Evolutionary conservation across 2,888 invertebrate genomes (phyloP).

Genomic region (Crepidodera aurea): DNA sequence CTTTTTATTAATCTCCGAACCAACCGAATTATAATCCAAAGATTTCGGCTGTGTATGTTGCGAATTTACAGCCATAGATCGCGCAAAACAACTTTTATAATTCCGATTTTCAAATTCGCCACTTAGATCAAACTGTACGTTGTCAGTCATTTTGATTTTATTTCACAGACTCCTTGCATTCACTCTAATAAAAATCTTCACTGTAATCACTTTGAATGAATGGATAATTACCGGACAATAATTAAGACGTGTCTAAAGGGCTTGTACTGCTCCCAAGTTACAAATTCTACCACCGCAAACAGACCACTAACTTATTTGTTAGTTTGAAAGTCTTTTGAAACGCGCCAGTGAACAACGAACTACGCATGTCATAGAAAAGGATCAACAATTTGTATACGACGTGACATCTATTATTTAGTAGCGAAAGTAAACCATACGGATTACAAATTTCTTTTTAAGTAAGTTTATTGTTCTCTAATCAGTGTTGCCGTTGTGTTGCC

Average conservation of each 20-base stretch:
- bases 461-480: too few relatives aligned
- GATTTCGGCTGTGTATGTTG: constrained; percentile 51
- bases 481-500: too few relatives aligned
- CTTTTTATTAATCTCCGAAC: constrained; percentile 12
- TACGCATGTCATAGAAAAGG: constrained; percentile 34
- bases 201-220: constrained; percentile 6
- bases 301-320: constrained; percentile 37
- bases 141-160: constrained; percentile 44
- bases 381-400: too few relatives aligned
- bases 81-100: constrained; percentile 59
- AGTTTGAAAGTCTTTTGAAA: constrained; percentile 44
- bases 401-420: neutral
- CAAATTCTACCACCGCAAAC: constrained; percentile 22
- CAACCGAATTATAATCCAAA: constrained; percentile 29
- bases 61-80: constrained; percentile 58
- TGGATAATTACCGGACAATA: neutral
- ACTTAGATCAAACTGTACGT: constrained; percentile 48
- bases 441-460: too few relatives aligned
- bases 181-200: constrained; percentile 2
- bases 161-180: constrained; percentile 2
- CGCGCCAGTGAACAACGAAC: constrained; percentile 43
- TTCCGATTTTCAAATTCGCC: constrained; percentile 52
- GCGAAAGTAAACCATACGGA: neutral
- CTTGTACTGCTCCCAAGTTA: constrained; percentile 5
- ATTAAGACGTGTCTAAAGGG: neutral